Evolutionary conservation across 2,113 vertebrate genomes (phyloP), one percentile per base, ranked within the genome.

Genomic region (Lepidothrix coronata): DNA sequence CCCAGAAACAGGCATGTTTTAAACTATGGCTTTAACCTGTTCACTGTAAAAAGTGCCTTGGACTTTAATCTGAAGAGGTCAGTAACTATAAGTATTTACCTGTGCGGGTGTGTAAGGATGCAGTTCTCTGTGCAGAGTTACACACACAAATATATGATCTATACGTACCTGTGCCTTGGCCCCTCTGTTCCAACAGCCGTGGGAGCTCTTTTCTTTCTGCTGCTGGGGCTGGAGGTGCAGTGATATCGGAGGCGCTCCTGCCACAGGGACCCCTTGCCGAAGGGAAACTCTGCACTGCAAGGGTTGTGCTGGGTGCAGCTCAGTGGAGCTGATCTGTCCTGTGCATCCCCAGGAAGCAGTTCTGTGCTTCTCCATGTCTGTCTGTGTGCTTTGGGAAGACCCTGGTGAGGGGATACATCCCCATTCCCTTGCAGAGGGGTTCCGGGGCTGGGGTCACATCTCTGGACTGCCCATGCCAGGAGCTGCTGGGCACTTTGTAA

Each of bases 31-130:
- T 98, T 98, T 98, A 98, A 98, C 89, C 98, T 98, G 98, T 98
- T 98, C 97, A 98, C 98, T 98, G 98, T 98, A 98, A 98, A 98
- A 98, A 98, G 98, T 98, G 98, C 98, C 98, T 98, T 98, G 98
- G 98, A 98, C 97, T 98, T 98, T 97, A 98, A 96, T 97, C 97
- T 95, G 97, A 98, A 98, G 97, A 98, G 98, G 97, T 98, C 97
- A 93, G 97, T 97, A 94, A 95, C 93, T 96, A 95, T 94, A 97
- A 95, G 94, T 96, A 97, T 96, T 87, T 97, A 95, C 96, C 94
- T 96, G 96, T 97, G 97, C 83, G 51, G 93, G 97, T 80, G 85
- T 97, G 94, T 97, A 96, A 97, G 96, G 97, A 96, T 96, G 97
- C 96, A 97, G 97, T 96, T 96, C 73, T 72, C 81, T 71, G 61